Evolutionary conservation across 2,113 vertebrate genomes (phyloP), one percentile per base, ranked within the genome.

Genomic region (Pangasianodon hypophthalmus): DNA sequence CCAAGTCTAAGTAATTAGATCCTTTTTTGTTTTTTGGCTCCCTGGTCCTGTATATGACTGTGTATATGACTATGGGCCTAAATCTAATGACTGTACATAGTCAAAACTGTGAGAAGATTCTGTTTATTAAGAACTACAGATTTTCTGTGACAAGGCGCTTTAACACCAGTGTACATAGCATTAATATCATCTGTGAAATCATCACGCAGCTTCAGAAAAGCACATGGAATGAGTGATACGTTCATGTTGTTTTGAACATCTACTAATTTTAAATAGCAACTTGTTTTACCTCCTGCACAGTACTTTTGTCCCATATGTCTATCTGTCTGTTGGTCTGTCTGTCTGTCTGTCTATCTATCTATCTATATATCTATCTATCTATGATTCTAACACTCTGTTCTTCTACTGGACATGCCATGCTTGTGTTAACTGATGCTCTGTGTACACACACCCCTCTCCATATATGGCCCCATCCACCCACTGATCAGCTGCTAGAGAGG

Each of bases 401-500:
- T 13, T 77, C 62, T 21, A 37, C 75, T 81, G 88, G 75, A 81
- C 48, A 81, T 56, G 21, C 29, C 73, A 64, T 86, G 24, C 46
- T 56, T 86, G 54, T 64, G 75, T 90, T 41, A 82, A 82, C 41
- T 18, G 7, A 84, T 81, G 10, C 24, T 37, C 64, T 75, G 41
- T 1, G 84, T 90, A 90, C 46, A 88, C 80, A 88, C 67, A 52
- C 89, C 69, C 41, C 46, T 88, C 52, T 80, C 37, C 64, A 64
- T 73, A 88, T 62, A 80, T 82, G 37, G 69, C 26, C 88, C 41
- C 69, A 75, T 80, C 67, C 85, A 91, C 90, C 85, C 92, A 92
- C 90, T 89, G 67, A 37, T 91, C 86, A 91, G 91, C 92, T 90
- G 50, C 67, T 85, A 75, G 81, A 10, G 75, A 88, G 62, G 48